A percentile compares a stretch with the other conserved stretches of the same genome.
phyloP scores from a whole-genome alignment of 1,140 invertebrate species.

The Sycophila sp. region DNA sequence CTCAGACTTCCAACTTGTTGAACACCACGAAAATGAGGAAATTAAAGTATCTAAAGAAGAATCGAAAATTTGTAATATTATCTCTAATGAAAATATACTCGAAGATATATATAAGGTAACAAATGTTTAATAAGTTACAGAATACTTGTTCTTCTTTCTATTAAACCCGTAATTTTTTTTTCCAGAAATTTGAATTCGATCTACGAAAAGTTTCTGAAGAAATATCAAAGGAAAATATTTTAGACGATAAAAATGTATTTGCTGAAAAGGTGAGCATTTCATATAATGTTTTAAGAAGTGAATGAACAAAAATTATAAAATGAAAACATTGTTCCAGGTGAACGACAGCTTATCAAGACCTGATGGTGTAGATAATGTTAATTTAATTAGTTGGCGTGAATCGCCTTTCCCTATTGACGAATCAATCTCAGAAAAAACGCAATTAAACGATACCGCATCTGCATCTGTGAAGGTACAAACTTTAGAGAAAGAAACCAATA shows the following conservation, averaged over 20 bases:
- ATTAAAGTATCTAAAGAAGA: not conserved
- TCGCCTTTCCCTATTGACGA: constrained; percentile 49
- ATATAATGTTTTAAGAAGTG: constrained; percentile 11
- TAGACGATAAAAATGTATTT: constrained; percentile 15
- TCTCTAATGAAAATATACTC: too few species aligned
- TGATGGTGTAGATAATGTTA: constrained; percentile 44
- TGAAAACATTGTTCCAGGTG: not conserved
- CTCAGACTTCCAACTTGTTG: constrained; percentile 6
- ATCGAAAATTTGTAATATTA: not conserved
- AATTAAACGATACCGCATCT: not conserved
- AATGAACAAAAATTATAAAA: not conserved
- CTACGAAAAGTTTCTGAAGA: constrained; percentile 24
- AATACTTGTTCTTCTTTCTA: too few species aligned
- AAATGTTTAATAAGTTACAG: too few species aligned
- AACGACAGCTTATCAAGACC: too few species aligned
- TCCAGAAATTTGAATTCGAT: constrained; percentile 17
- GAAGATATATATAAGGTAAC: too few species aligned
- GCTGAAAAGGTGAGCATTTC: not conserved
- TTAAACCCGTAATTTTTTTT: too few species aligned
- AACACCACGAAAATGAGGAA: not conserved
- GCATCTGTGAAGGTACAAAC: not conserved
- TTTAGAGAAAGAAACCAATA: constrained; percentile 30
- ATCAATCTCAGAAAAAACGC: not conserved
- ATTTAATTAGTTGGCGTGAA: constrained; percentile 53
- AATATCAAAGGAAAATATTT: constrained; percentile 4